Evolutionary conservation across 1,140 invertebrate species (phyloP), one percentile per base, ranked within the genome.

Genomic region (Spodoptera frugiperda): DNA sequence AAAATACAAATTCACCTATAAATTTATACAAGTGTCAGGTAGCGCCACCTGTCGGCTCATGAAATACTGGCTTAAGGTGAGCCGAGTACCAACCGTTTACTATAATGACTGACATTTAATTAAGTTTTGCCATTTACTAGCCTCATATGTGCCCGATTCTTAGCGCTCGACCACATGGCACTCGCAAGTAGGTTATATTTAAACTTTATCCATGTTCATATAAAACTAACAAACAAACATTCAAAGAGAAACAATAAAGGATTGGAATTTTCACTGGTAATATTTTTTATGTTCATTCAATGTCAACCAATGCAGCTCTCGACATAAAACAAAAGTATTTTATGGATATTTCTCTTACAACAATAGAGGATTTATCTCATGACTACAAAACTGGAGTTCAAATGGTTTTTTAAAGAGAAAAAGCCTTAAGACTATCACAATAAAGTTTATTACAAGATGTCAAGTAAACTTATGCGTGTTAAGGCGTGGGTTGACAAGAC

Each of bases 401-500:
- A 30, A 33, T 21, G 4, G 55, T 59, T 48, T 77, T 59, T 55
- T 77, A 54, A 73, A 39, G 44, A 12, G 55, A 80, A 46, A 57
- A 53, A 9, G 57, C 54, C 78, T 80, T 80, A 77, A 49, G 1
- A n/a, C 78, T 73, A 77, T 30, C 55, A 44, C 21, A 49, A 61
- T 80, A 80, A 77, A 80, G 76, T 53, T 46, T 77, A 77, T 61
- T 78, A 57, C 68, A 19, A 33, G 39, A 68, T 15, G 49, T 61
- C 33, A 49, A 49, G 74, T 72, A 71, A 78, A 46, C 71, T 80
- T 80, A 83, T 83, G 77, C 79, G 78, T 83, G 77, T 72, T 80
- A 77, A 82, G 61, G 87, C 87, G 89, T 92, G 90, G 89, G 91
- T 78, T 85, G 89, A 87, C 84, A 90, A 89, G 87, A 89, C 82